Conservation (phyloP, 2,797 vertebrate genomes). For the Sebastes minor region DNA sequence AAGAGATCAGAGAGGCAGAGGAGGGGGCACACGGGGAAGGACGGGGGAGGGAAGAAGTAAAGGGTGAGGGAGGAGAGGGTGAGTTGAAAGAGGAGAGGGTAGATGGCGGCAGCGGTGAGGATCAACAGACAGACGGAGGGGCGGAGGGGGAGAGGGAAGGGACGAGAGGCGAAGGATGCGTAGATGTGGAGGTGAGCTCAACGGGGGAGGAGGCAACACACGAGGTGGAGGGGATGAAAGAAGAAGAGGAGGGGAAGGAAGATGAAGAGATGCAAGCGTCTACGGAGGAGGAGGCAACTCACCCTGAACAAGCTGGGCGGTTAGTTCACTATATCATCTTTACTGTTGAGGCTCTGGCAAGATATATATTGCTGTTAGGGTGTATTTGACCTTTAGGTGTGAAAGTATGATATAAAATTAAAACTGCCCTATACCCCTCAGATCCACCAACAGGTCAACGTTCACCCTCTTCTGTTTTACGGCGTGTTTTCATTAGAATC, state of each 20-base stretch:
- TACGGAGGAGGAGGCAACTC: conserved; percentile 44
- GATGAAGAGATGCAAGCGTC: conserved; percentile 45
- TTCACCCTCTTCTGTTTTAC: background rate
- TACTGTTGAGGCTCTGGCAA: background rate
- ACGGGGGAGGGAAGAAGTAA: conserved; percentile 28
- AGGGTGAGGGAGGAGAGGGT: conserved; percentile 42
- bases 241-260: conserved; percentile 44
- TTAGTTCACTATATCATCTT: conserved; percentile 45
- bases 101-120: conserved; percentile 8
- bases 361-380: background rate
- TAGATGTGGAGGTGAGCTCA: conserved; percentile 45
- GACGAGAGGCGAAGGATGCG: conserved; percentile 29
- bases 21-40: conserved; percentile 39
- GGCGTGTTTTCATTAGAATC: background rate
- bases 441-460: background rate
- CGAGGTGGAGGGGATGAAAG: conserved; percentile 45
- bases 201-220: conserved; percentile 37
- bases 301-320: conserved; percentile 51
- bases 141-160: conserved; percentile 34
- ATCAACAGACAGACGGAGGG: conserved; percentile 42
- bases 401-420: background rate
- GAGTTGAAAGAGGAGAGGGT: conserved; percentile 41
- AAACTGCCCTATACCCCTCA: background rate
- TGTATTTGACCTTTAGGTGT: background rate
- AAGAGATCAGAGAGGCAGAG: conserved; percentile 37